Percentiles rank a stretch among this genome's conserved stretches.
Evolutionary conservation across 2,113 vertebrate species (phyloP).

Genomic region (Desmodus rotundus): DNA sequence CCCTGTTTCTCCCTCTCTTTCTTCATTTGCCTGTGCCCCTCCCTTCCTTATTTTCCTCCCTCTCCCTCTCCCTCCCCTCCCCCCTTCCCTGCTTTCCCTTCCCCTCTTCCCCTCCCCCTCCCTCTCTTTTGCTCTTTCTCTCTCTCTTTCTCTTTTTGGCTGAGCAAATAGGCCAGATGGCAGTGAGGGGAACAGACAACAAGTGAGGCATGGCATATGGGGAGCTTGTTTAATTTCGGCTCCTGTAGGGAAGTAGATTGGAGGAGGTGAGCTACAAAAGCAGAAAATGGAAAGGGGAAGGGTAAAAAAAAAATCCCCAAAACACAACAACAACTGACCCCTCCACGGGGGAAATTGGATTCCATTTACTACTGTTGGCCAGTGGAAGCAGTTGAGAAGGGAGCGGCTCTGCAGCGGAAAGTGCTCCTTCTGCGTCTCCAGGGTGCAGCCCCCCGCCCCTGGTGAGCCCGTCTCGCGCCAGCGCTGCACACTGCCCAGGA

Average conservation of each 20-base stretch:
- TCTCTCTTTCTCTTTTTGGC: conserved; percentile 77
- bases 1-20: not conserved
- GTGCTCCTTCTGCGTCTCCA: not conserved
- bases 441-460: not conserved
- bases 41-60: not conserved
- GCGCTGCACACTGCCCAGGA: not conserved
- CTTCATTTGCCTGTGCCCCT: not conserved
- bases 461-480: not conserved
- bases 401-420: conserved; percentile 7
- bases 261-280: conserved; percentile 84
- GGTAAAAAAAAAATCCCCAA: not conserved
- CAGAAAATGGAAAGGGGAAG: conserved; percentile 79
- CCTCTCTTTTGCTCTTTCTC: conserved; percentile 4
- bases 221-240: conserved; percentile 97
- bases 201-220: conserved; percentile 98
- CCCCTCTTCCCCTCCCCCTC: not conserved
- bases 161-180: conserved; percentile 98
- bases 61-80: not conserved
- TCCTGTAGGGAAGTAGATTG: conserved; percentile 92
- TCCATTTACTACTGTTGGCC: conserved; percentile 62
- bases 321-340: conserved; percentile 66
- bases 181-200: conserved; percentile 91
- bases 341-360: conserved; percentile 68
- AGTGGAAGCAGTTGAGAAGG: conserved; percentile 4
- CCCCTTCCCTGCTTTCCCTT: not conserved